These are phyloP conservation scores for Stylophora pistillata DNA, from an alignment of 64 coral and sea anemone genomes.

Conservation along the genomic window DNA sequence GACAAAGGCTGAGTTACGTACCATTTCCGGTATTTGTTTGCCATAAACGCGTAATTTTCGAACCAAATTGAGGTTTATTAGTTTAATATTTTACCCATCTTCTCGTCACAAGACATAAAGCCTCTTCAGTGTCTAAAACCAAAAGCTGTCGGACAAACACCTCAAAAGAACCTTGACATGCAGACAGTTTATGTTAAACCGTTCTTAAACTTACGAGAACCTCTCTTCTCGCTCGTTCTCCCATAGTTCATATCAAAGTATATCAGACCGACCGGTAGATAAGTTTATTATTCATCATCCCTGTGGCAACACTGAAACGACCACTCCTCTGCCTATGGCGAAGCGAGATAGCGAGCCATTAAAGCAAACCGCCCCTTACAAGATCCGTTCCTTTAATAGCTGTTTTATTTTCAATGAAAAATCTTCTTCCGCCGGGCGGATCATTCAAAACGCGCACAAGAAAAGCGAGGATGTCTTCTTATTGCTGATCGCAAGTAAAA, in stretches of 20 bases:
- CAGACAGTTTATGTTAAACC: not conserved
- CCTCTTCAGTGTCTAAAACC: not conserved
- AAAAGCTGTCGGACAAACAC: not conserved
- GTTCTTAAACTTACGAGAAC: not conserved
- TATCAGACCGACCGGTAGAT: constrained; percentile 18
- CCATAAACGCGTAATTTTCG: constrained; percentile 57
- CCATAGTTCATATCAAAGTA: constrained; percentile 1
- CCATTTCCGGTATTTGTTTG: constrained; percentile 82
- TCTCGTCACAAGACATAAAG: constrained; percentile 13
- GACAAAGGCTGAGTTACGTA: constrained; percentile 58
- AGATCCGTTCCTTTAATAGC: constrained; percentile 30
- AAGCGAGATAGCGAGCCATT: not conserved
- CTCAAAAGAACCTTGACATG: not conserved
- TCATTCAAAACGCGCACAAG: not conserved
- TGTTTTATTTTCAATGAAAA: constrained; percentile 33
- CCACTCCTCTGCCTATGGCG: constrained; percentile 22
- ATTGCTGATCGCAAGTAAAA: constrained; percentile 30
- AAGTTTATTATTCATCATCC: constrained; percentile 25
- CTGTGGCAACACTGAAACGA: constrained; percentile 2
- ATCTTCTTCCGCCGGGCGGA: constrained; percentile 32
- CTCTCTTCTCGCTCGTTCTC: not conserved
- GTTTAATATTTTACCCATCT: constrained; percentile 55
- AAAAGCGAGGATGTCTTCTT: constrained; percentile 10
- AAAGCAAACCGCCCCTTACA: constrained; percentile 13
- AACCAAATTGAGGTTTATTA: constrained; percentile 63